Conservation (phyloP, 2,113 vertebrate species). For the Nothocercus nigrocapillus region DNA sequence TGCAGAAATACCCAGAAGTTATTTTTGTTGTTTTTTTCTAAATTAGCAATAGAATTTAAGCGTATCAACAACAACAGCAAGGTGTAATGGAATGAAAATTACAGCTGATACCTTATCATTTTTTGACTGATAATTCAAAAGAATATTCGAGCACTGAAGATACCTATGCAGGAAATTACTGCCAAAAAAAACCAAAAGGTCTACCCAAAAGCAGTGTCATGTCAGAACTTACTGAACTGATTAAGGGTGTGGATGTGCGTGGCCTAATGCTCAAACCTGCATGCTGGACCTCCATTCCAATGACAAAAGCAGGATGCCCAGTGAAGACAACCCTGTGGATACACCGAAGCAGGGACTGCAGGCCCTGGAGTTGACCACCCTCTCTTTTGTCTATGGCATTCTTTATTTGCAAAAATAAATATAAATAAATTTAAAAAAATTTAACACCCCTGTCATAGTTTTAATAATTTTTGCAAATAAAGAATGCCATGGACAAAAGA, state of each 20-base stretch:
- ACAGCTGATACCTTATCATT: not conserved
- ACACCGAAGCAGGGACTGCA: not conserved
- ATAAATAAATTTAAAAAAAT: not conserved
- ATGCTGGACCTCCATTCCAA: not conserved
- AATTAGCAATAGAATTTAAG: not conserved
- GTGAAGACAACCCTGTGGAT: not conserved
- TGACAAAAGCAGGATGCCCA: not conserved
- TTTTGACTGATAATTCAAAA: not conserved
- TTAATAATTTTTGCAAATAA: not conserved
- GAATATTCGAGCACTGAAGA: not conserved
- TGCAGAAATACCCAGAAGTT: not conserved
- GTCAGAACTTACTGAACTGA: not conserved
- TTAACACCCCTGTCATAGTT: not conserved
- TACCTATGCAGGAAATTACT: not conserved
- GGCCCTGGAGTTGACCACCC: not conserved
- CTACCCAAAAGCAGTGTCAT: not conserved
- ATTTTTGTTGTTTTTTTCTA: not conserved
- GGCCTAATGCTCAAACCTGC: not conserved
- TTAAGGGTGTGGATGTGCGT: not conserved
- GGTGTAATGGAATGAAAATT: not conserved
- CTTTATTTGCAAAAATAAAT: not conserved
- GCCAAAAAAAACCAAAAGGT: not conserved
- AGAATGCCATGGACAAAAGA: not conserved
- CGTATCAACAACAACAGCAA: not conserved
- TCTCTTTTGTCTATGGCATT: not conserved